Evolutionary conservation across 2,113 vertebrate species (phyloP).

Genomic region (Danio rerio): GRCz12tu NC_133176.1:6383501-6384000

Average conservation of each 20-base stretch:
- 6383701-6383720: not conserved
- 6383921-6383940: no score
- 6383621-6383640: not conserved
- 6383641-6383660: not conserved
- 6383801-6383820: no score
- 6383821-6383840: no score
- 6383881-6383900: no score
- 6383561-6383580: not conserved
- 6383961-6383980: no score
- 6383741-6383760: not conserved
- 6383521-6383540: not conserved
- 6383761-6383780: no score
- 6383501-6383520: slow-evolving; percentile 59
- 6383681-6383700: not conserved
- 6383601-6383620: not conserved
- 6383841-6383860: no score
- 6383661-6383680: not conserved
- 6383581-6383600: not conserved
- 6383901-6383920: no score
- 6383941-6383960: no score
- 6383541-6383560: not conserved
- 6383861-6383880: no score
- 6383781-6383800: no score
- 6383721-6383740: not conserved
- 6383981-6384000: no score